Evolutionary conservation across 2,113 vertebrate genomes (phyloP), one percentile per base, ranked within the genome.

Genomic region (Oncorhynchus mykiss): DNA sequence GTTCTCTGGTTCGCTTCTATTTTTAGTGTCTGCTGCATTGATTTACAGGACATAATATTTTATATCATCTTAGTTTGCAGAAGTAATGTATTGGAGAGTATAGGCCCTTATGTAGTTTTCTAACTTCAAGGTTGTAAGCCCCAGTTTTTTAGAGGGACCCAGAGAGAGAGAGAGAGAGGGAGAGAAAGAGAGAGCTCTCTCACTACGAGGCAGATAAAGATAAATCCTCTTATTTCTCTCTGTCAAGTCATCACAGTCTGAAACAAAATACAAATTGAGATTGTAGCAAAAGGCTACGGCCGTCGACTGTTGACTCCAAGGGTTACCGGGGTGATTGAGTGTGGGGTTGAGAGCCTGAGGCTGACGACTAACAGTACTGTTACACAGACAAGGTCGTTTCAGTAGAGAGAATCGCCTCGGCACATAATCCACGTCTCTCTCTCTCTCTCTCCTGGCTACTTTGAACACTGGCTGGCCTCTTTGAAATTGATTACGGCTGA

Each of bases 231-330:
- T 87, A 92, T 92, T 92, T 91, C 87, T 90, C 91, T 92, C 87
- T 88, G 91, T 92, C 93, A 90, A 91, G 87, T 89, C 89, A 90
- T 90, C 87, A 86, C 84, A 76, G 80, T 87, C 80, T 73, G 84
- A 86, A 85, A 91, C 81, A 20, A 91, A 91, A 90, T 89, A 93
- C 88, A 92, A 92, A 92, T 93, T 91, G 92, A 93, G 92, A 92
- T 84, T 76, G 91, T 83, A 88, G 89, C 80, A 74, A 81, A 70
- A 79, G 83, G 82, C 85, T 84, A 81, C 88, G 83, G 88, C 89
- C 79, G 90, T 89, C 78, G 76, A 82, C 83, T 51, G 87, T 87
- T 86, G 90, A 92, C 91, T 87, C 76, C 81, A 79, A 90, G 90
- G 88, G 91, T 92, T 90, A 89, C 84, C 29, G 79, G 70, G 82